phyloP scores from a whole-genome alignment of 1,140 invertebrate species.

The Tetraneura akinire region DNA sequence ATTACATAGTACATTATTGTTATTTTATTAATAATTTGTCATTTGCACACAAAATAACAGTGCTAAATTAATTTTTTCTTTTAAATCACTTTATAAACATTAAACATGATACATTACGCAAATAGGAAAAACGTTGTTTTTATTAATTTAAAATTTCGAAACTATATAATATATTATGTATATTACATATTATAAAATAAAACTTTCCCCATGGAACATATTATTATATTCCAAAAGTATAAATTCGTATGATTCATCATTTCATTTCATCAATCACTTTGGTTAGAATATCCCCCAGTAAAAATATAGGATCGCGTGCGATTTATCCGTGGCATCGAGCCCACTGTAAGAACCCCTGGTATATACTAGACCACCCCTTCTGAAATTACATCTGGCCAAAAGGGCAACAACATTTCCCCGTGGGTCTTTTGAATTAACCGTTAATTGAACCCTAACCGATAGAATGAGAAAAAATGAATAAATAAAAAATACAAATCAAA shows the following conservation, averaged over 20 bases:
- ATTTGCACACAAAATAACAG: no score
- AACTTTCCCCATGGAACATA: no score
- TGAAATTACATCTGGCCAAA: conserved; percentile 31
- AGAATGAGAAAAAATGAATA: no score
- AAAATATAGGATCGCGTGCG: conserved; percentile 24
- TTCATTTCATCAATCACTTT: conserved; percentile 37
- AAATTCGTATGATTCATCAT: conserved; percentile 24
- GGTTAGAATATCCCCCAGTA: background rate
- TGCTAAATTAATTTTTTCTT: no score
- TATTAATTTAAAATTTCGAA: no score
- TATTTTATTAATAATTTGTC: no score
- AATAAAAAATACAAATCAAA: conserved; percentile 2
- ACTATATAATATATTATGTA: no score
- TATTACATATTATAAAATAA: no score
- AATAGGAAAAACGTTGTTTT: no score
- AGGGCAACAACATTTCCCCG: background rate
- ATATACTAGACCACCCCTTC: conserved; percentile 12
- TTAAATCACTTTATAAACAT: no score
- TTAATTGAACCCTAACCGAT: conserved; percentile 30
- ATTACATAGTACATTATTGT: no score
- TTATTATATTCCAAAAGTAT: background rate
- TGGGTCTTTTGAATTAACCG: conserved; percentile 13
- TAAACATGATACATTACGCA: no score
- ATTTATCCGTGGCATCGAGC: background rate
- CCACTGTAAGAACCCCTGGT: background rate